These are phyloP conservation scores for Myiozetetes cayanensis DNA, from an alignment of 2,113 vertebrate genomes.

Conservation along the genomic window DNA sequence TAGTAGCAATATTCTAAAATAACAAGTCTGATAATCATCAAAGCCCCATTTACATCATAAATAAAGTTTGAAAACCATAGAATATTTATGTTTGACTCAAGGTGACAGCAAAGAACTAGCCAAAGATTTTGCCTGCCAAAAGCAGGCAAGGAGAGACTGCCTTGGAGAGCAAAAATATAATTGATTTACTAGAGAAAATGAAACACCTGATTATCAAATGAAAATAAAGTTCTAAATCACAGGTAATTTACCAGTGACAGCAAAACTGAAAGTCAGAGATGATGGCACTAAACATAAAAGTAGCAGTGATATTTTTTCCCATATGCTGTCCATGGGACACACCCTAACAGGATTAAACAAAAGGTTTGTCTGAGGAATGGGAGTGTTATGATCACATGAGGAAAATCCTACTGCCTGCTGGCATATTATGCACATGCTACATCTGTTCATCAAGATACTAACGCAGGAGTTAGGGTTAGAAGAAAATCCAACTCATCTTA, in stretches of 20 bases:
- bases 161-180: not conserved
- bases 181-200: not conserved
- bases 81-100: not conserved
- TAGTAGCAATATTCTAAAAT: not conserved
- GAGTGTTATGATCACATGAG: not conserved
- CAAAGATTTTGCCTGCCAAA: not conserved
- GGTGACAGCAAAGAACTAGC: not conserved
- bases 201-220: not conserved
- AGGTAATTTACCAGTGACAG: not conserved
- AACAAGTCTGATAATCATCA: not conserved
- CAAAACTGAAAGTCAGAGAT: not conserved
- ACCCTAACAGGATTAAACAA: not conserved
- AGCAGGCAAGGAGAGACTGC: not conserved
- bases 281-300: not conserved
- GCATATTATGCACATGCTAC: not conserved
- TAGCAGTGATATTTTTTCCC: not conserved
- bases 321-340: not conserved
- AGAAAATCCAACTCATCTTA: not conserved
- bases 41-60: not conserved
- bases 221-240: not conserved
- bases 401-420: not conserved
- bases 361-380: not conserved
- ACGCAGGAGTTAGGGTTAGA: not conserved
- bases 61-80: not conserved
- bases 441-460: not conserved